Evolutionary conservation across 2,113 vertebrate species (phyloP), one percentile per base, ranked within the genome.

Genomic region (Arizona elegans): DNA sequence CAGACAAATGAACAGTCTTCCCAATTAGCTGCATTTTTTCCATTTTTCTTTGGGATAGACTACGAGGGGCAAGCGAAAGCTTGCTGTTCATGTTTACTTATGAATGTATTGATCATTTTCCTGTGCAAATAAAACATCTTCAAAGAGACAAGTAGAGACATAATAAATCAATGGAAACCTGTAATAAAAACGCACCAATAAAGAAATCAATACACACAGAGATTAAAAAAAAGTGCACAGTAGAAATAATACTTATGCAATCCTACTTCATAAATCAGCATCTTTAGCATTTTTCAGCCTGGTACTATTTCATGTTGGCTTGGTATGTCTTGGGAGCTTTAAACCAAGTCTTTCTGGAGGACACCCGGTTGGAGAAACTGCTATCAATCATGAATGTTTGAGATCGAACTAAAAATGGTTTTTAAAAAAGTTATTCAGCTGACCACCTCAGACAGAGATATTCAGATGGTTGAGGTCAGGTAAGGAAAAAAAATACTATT

Each of bases 1-100:
- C 3, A 88, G 94, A 2, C 8, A 94, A 89, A 87, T 38, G 13
- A n/a, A 70, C 85, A 11, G 24, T 91, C 21, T 50, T 91, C 0
- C 92, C 50, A 21, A 50, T 93, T 92, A 87, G 0, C 90, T 93
- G 17, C 89, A 92, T 1, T n/a, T 94, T 94, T 8, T 50, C 55
- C 90, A 38, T 23, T 93, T 56, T 94, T 90, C 92, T 92, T 93
- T 10, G 3, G 89, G 13, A 33, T 94, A 33, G 11, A 19, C 75
- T 94, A 86, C 93, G 47, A 95, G 93, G 86, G 86, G 92, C 89
- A 85, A 59, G 53, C 23, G 21, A 55, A 75, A 38, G 50, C 23
- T 92, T 55, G 47, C n/a, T 88, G 29, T 88, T 88, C 87, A 26
- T 1, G 38, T 92, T 88, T 92, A 43, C n/a, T 70, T 88, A 43